Conservation (phyloP, 1,140 invertebrate genomes). For the Drosophila chauvacae region DNA sequence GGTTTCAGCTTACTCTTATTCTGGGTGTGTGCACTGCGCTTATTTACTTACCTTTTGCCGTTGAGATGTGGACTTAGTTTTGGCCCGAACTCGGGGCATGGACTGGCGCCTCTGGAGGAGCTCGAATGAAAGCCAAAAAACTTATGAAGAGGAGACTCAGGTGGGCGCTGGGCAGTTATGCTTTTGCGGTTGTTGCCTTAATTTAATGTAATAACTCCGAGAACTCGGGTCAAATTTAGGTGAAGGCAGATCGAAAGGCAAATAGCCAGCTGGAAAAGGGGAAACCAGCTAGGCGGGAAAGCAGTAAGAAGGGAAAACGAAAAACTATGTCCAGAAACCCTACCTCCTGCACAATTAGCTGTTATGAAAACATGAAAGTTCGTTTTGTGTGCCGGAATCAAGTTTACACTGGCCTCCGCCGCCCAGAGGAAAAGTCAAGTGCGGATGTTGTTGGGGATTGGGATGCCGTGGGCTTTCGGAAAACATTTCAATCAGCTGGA, state of each 20-base stretch:
- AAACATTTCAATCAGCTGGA: constrained; percentile 17
- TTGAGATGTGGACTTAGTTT: constrained; percentile 1
- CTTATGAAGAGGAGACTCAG: not conserved
- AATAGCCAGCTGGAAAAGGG: not conserved
- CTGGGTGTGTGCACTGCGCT: not conserved
- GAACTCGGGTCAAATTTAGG: constrained; percentile 5
- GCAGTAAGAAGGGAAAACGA: not conserved
- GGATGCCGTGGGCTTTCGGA: not conserved
- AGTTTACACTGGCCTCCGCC: not conserved
- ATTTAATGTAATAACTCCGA: constrained; percentile 19
- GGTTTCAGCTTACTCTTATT: not conserved
- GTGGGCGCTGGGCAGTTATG: not conserved
- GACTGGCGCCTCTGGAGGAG: not conserved
- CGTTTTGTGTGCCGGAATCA: constrained; percentile 3
- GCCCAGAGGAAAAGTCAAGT: constrained; percentile 3
- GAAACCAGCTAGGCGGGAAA: not conserved
- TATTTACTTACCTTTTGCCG: constrained; percentile 19
- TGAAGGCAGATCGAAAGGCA: constrained; percentile 4
- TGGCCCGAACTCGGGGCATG: not conserved
- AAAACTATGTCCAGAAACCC: not conserved
- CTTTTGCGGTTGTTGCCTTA: constrained; percentile 26
- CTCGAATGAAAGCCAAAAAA: not conserved
- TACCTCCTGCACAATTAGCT: constrained; percentile 11
- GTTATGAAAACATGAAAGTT: constrained; percentile 5
- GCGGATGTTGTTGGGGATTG: not conserved